These are phyloP conservation scores for Catostylus mosaicus DNA, from an alignment of 30 jellyfish, hydroid and myxozoan genomes.

Conservation along the genomic window DNA sequence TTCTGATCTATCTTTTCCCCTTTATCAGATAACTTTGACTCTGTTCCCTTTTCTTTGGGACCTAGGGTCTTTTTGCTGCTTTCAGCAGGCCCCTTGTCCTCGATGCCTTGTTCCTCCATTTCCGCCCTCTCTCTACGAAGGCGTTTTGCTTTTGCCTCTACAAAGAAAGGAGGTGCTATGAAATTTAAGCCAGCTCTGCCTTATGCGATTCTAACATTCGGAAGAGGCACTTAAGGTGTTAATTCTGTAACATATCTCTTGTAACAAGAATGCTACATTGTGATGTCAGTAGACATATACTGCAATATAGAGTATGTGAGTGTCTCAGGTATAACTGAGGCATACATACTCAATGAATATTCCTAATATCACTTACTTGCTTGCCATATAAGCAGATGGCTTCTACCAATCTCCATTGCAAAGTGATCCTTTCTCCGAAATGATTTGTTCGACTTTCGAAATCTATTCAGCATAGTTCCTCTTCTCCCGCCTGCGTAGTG, in stretches of 20 bases:
- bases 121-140: conserved; percentile 53
- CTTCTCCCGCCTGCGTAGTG: conserved; percentile 1
- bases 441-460: conserved; percentile 13
- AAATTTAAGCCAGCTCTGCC: too few species aligned
- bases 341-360: neutral
- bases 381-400: conserved; percentile 63
- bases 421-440: conserved; percentile 24
- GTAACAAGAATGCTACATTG: too few species aligned
- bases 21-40: too few species aligned
- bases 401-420: conserved; percentile 31
- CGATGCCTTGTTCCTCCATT: conserved; percentile 1
- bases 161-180: neutral
- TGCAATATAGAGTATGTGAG: too few species aligned
- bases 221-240: too few species aligned
- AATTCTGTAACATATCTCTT: too few species aligned
- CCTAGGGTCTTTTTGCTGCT: neutral
- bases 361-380: conserved; percentile 39
- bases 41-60: neutral
- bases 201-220: too few species aligned
- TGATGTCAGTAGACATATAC: too few species aligned
- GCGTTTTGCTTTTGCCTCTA: conserved; percentile 74
- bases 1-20: too few species aligned
- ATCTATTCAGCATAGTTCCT: neutral
- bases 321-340: neutral
- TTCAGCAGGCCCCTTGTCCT: neutral